These are phyloP conservation scores for Cardiocondyla obscurior DNA, from an alignment of 1,140 invertebrate species.

Conservation along the genomic window DNA sequence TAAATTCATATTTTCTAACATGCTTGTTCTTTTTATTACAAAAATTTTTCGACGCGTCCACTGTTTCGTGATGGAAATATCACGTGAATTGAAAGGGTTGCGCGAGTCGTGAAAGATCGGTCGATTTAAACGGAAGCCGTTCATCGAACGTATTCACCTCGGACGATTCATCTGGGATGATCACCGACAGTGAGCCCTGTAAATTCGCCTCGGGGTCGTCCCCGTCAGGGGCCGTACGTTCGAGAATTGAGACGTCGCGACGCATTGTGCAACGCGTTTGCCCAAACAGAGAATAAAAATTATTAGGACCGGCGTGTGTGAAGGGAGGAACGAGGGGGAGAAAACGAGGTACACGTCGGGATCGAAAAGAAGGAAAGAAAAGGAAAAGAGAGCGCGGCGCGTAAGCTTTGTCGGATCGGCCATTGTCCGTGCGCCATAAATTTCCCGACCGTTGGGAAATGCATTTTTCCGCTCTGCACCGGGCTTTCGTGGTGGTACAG, in stretches of 20 bases:
- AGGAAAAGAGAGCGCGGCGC: slow-evolving; percentile 48
- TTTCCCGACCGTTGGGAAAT: slow-evolving; percentile 76
- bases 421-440: slow-evolving; percentile 77
- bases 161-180: slow-evolving; percentile 36
- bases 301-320: slow-evolving; percentile 65
- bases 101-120: neutral
- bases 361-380: slow-evolving; percentile 19
- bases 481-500: slow-evolving; percentile 58
- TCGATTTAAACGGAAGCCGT: slow-evolving; percentile 27
- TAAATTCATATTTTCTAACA: no score
- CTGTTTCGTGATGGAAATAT: neutral
- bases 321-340: neutral
- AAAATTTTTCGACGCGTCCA: neutral
- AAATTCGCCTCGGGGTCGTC: slow-evolving; percentile 40
- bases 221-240: slow-evolving; percentile 8
- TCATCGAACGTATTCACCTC: slow-evolving; percentile 15
- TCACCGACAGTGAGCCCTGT: slow-evolving; percentile 16
- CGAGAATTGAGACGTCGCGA: slow-evolving; percentile 73
- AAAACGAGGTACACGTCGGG: neutral
- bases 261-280: slow-evolving; percentile 57
- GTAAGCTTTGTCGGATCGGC: slow-evolving; percentile 63
- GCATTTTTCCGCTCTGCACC: slow-evolving; percentile 75
- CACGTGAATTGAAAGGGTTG: slow-evolving; percentile 24
- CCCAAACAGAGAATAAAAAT: slow-evolving; percentile 72
- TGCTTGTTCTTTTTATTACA: no score